Base-by-base conservation (phyloP, 2,113 vertebrate genomes). In the Abramis brama region DNA sequence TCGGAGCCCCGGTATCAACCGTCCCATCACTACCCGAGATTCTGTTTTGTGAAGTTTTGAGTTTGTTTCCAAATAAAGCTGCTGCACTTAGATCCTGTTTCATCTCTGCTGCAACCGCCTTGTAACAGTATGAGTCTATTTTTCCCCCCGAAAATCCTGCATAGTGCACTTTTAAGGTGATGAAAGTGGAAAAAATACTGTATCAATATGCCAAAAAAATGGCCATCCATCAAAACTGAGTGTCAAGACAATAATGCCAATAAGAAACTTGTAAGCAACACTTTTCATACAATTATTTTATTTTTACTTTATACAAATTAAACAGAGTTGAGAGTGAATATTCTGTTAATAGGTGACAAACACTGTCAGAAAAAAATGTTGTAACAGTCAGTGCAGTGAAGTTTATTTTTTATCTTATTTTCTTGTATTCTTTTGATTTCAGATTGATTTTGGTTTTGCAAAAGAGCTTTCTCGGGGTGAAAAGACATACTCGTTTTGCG, bases 401-500 rank as follows among this genome's bases (percentile, higher is more conserved):
- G 59, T 2, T 23, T 57, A 15, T 17, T 68, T 33, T 39, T 71
- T 3, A 39, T 68, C 6, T 68, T 68, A 8, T 66, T 68, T 50
- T 25, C 2, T 43, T 43, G 6, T 19, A 39, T 43, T 83, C 10
- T 71, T 27, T 85, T 7, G 62, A 45, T 80, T 39, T 71, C 13
- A 97, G 95, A 95, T 96, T 55, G 96, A 96, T 90, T 97, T 97
- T 86, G 96, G 96, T 23, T 97, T 97, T 84, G 95, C 96, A 11
- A 95, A 94, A 88, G 94, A 95, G 75, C 79, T 97, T 88, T 85
- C 80, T 60, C 91, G 90, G 0, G 95, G 95, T 0, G 95, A 95
- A 64, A 97, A 97, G 89, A 96, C 95, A 0, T 97, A 94, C 84
- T 96, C 96, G 0, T 97, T 97, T 85, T 96, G 96, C 0, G 95